Evolutionary conservation across 1,140 invertebrate genomes (phyloP).

Genomic region (Sesamia nonagrioides): DNA sequence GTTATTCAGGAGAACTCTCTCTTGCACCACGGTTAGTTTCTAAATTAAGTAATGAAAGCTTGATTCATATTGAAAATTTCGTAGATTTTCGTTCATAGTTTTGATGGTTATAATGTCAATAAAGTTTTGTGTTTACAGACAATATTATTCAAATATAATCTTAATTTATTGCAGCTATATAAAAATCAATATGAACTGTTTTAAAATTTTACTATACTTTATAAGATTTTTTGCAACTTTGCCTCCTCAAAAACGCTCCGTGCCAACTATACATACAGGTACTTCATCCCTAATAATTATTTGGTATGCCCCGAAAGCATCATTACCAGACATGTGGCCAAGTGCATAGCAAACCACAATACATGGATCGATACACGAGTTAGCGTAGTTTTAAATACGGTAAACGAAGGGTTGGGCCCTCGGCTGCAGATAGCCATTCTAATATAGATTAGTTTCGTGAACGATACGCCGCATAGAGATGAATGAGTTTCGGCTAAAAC

Average conservation of each 20-base stretch:
- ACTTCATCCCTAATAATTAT: background rate
- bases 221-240: no score
- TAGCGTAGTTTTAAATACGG: constrained; percentile 73
- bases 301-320: background rate
- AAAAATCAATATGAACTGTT: no score
- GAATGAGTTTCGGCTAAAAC: background rate
- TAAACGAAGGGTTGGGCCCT: constrained; percentile 78
- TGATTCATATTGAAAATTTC: no score
- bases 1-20: background rate
- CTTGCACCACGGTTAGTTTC: background rate
- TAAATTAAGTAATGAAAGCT: background rate
- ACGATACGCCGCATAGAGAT: constrained; percentile 4
- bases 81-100: no score
- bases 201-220: no score
- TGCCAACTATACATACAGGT: background rate
- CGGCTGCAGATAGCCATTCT: constrained; percentile 56
- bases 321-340: constrained; percentile 27
- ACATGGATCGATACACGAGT: constrained; percentile 67
- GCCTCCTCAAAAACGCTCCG: no score
- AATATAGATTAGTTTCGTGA: constrained; percentile 51
- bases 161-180: no score
- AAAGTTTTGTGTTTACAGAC: no score
- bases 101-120: no score
- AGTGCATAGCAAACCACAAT: constrained; percentile 45
- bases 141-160: no score